Conservation (phyloP, 1,140 invertebrate genomes). For the Drosophila nasuta region DNA sequence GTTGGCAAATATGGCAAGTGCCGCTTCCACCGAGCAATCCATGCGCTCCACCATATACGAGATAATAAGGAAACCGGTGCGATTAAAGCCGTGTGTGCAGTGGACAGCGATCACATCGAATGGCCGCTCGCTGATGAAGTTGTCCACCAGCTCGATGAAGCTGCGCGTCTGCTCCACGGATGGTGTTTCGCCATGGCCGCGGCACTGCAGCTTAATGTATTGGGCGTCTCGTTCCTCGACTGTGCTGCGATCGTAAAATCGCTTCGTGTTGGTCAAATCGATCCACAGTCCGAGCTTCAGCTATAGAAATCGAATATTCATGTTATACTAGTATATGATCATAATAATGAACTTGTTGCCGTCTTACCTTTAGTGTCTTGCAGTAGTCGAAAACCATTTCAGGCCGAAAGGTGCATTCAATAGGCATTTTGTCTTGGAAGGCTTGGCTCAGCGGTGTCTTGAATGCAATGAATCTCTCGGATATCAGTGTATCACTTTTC, state of each 20-base stretch:
- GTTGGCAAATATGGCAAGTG: slow-evolving; percentile 90
- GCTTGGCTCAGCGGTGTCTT: slow-evolving; percentile 94
- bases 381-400: slow-evolving; percentile 92
- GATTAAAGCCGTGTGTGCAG: slow-evolving; percentile 99
- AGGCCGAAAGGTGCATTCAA: slow-evolving; percentile 92
- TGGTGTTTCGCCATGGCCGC: slow-evolving; percentile 93
- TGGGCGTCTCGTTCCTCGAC: slow-evolving; percentile 91
- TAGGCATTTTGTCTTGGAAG: slow-evolving; percentile 93
- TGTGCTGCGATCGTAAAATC: slow-evolving; percentile 94
- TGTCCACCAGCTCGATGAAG: slow-evolving; percentile 92
- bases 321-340: not conserved
- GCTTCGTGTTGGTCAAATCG: slow-evolving; percentile 96
- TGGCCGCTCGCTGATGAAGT: slow-evolving; percentile 92
- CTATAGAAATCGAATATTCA: slow-evolving; percentile 82
- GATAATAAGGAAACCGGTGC: slow-evolving; percentile 97
- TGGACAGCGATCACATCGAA: slow-evolving; percentile 95
- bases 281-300: slow-evolving; percentile 97
- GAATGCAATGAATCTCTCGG: slow-evolving; percentile 94
- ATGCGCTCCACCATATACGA: slow-evolving; percentile 94
- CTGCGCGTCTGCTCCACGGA: slow-evolving; percentile 90
- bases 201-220: slow-evolving; percentile 95
- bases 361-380: slow-evolving; percentile 89
- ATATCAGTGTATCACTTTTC: slow-evolving; percentile 91
- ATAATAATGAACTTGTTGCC: slow-evolving; percentile 18
- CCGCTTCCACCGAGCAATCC: slow-evolving; percentile 92